Base-by-base conservation (phyloP, 30 jellyfish, hydroid and myxozoan genomes). In the Aurelia sp. region DNA sequence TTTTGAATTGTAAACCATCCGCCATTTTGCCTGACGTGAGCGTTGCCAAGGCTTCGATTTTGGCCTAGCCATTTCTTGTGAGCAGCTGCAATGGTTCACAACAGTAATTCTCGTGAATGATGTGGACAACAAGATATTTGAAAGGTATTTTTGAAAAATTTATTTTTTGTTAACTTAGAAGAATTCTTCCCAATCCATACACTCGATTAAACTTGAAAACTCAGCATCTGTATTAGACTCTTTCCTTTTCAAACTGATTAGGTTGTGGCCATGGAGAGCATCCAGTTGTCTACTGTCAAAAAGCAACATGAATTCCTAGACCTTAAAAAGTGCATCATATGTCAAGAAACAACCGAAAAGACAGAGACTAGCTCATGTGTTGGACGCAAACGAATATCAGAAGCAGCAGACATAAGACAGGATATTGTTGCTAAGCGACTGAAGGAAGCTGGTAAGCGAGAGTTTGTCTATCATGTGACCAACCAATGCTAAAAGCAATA, bases 11-110 rank as follows among this genome's bases (percentile, higher is more conserved):
- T 61, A 5, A 19, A 8, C 71, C 33, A 19, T 61, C 71, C 71
- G 33, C 71, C 71, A 61, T n/a, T 61, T 61, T 61, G 71, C 71
- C 71, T 61, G 71, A 61, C 71, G 71, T 61, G 71, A 5, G 12
- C 71, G 71, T 61, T 61, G 71, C 71, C 71, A 61, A 61, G 71
- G 71, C 71, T 61, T 1, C 71, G 33, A 23, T n/a, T 61, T 61
- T 8, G 23, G 71, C 71, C 71, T 61, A 61, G 71, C 71, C 71
- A 61, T 61, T 61, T 61, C 71, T 61, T 23, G 71, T 61, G 4
- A 5, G 23, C 33, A 19, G 23, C 33, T 4, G 51, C 51, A 40
- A 40, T 40, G 51, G 0, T 4, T 40, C 11, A 4, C 51, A 40
- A 40, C 3, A 3, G 51, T 40, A 40, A 40, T 40, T 8, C 11